phyloP scores from a whole-genome alignment of 2,113 vertebrate genomes.

The Ictidomys tridecemlineatus region DNA sequence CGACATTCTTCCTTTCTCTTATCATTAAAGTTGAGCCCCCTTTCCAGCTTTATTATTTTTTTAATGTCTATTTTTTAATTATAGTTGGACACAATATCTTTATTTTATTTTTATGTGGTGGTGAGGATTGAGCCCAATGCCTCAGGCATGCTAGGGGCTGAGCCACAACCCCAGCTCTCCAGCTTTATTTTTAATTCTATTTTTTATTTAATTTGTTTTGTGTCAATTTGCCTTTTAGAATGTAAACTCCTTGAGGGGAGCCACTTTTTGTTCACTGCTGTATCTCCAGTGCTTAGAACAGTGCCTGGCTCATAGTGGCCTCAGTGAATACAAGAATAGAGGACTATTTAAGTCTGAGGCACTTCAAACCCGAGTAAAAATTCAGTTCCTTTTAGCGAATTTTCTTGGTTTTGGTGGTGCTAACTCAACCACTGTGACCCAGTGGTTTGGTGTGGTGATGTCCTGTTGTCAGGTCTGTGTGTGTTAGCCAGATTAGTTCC shows the following conservation, averaged over 20 bases:
- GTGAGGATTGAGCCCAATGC: too few species aligned
- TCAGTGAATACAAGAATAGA: conserved; percentile 7
- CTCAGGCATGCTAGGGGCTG: too few species aligned
- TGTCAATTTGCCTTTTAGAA: conserved; percentile 30
- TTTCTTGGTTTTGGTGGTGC: conserved; percentile 39
- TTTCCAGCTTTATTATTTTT: conserved; percentile 19
- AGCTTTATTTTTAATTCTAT: conserved; percentile 51
- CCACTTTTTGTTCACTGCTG: background rate
- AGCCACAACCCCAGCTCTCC: too few species aligned
- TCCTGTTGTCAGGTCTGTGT: background rate
- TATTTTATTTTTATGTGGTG: too few species aligned
- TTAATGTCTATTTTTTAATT: background rate
- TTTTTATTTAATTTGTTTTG: conserved; percentile 31
- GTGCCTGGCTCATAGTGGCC: background rate
- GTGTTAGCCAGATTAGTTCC: background rate
- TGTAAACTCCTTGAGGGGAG: background rate
- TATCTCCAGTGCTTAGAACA: background rate
- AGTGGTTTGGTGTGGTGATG: background rate
- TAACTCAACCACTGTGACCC: background rate
- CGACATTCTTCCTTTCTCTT: background rate
- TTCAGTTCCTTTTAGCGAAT: background rate
- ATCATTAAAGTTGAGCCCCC: background rate
- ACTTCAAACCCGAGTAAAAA: conserved; percentile 38
- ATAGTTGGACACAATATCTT: too few species aligned
- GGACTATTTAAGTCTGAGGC: background rate